These are phyloP conservation scores for Thomomys bottae DNA, from an alignment of 2,113 vertebrate genomes.

Conservation along the genomic window DNA sequence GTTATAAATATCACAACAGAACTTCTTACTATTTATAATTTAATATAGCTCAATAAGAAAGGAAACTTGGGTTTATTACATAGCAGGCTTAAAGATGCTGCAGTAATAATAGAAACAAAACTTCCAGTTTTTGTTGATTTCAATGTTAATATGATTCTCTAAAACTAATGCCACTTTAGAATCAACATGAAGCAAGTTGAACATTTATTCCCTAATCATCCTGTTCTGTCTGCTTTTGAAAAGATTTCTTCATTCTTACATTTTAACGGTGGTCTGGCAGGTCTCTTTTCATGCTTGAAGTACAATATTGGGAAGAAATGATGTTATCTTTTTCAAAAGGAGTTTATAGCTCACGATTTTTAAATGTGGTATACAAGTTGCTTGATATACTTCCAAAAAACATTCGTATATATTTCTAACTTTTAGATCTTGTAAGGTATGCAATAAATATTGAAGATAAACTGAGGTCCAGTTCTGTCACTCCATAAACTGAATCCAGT, in stretches of 20 bases:
- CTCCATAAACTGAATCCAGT: neutral
- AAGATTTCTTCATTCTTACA: slow-evolving; percentile 5
- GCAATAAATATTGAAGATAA: neutral
- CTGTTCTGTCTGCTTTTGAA: neutral
- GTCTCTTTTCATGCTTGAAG: neutral
- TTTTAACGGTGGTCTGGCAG: slow-evolving; percentile 14
- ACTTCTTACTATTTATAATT: no score
- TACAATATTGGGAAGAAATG: neutral
- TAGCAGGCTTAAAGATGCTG: neutral
- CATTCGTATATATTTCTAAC: neutral
- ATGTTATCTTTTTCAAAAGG: neutral
- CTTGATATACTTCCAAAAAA: neutral
- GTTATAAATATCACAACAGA: no score
- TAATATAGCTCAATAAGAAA: no score
- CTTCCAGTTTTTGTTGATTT: neutral
- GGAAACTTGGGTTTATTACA: neutral
- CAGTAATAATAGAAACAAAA: neutral
- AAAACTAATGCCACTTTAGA: neutral
- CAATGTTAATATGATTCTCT: neutral
- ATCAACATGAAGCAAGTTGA: neutral
- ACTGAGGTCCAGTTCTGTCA: neutral
- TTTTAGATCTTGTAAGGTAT: neutral
- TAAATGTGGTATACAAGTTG: neutral
- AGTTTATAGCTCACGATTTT: neutral
- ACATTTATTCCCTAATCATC: neutral